phyloP scores from a whole-genome alignment of 2,888 invertebrate species.

The Metopia argyrocephala region DNA sequence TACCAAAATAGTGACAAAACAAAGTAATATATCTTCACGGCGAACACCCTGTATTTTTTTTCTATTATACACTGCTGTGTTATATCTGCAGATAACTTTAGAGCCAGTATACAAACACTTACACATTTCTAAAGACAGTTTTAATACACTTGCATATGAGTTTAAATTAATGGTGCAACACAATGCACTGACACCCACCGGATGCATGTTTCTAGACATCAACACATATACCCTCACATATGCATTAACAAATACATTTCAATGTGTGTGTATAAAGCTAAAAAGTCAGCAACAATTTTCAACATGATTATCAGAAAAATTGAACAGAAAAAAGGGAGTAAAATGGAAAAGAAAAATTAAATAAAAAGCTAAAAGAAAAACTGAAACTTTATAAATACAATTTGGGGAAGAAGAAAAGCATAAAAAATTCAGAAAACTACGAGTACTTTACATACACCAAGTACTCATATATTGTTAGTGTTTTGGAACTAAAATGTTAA shows the following conservation, averaged over 20 bases:
- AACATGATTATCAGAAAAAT: constrained; percentile 48
- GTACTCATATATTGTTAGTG: background rate
- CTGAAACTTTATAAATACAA: constrained; percentile 49
- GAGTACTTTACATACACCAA: background rate
- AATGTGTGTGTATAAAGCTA: constrained; percentile 3
- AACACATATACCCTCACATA: background rate
- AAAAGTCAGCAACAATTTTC: constrained; percentile 53
- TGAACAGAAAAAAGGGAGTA: background rate
- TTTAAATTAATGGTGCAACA: constrained; percentile 38
- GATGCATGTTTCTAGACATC: constrained; percentile 30
- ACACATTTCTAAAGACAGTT: background rate
- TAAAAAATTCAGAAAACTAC: background rate
- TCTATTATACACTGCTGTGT: too few species aligned
- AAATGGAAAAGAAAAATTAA: background rate
- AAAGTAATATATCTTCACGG: too few species aligned
- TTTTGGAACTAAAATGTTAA: constrained; percentile 7
- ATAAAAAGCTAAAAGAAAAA: background rate
- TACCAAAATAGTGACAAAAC: too few species aligned
- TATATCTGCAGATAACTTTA: constrained; percentile 14
- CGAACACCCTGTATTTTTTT: too few species aligned
- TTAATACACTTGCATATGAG: constrained; percentile 10
- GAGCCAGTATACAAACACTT: background rate
- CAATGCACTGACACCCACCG: constrained; percentile 49
- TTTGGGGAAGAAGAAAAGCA: constrained; percentile 44
- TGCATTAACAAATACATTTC: background rate